Evolutionary conservation across 1,140 invertebrate species (phyloP).

Genomic region (Rhyzopertha dominica): DNA sequence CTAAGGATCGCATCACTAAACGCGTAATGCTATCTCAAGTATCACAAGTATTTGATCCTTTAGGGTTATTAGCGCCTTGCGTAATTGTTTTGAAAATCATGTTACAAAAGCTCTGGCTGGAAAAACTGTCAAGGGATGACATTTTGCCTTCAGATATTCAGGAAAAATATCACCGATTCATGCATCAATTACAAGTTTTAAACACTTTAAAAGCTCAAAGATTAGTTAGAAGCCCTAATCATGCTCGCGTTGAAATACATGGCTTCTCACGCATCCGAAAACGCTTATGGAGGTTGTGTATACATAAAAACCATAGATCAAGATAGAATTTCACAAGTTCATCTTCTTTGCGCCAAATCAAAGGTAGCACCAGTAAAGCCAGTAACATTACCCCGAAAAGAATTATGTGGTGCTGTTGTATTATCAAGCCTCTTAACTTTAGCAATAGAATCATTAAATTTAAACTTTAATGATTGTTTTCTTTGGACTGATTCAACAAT

Average conservation of each 20-base stretch:
- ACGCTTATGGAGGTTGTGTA: slow-evolving; percentile 16
- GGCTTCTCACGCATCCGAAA: slow-evolving; percentile 16
- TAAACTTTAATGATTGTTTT: slow-evolving; percentile 26
- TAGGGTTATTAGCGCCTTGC: slow-evolving; percentile 33
- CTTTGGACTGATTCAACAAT: no score
- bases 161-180: slow-evolving; percentile 8
- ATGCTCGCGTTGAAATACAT: slow-evolving; percentile 10
- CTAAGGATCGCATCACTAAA: slow-evolving; percentile 9
- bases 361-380: slow-evolving; percentile 32
- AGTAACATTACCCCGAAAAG: slow-evolving; percentile 27
- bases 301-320: slow-evolving; percentile 14
- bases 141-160: slow-evolving; percentile 10
- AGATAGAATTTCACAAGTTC: neutral
- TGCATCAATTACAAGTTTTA: slow-evolving; percentile 25
- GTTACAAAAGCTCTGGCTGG: slow-evolving; percentile 34
- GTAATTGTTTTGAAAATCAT: slow-evolving; percentile 34
- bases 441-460: slow-evolving; percentile 12
- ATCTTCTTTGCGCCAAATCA: slow-evolving; percentile 27
- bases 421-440: slow-evolving; percentile 9
- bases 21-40: no score
- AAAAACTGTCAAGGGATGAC: slow-evolving; percentile 24
- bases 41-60: slow-evolving; percentile 31
- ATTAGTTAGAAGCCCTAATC: slow-evolving; percentile 6
- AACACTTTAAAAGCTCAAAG: slow-evolving; percentile 43
- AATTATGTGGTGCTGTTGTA: slow-evolving; percentile 15